Evolutionary conservation across 2,797 vertebrate species (phyloP).

Genomic region (Pangasius sanitwongsei): DNA sequence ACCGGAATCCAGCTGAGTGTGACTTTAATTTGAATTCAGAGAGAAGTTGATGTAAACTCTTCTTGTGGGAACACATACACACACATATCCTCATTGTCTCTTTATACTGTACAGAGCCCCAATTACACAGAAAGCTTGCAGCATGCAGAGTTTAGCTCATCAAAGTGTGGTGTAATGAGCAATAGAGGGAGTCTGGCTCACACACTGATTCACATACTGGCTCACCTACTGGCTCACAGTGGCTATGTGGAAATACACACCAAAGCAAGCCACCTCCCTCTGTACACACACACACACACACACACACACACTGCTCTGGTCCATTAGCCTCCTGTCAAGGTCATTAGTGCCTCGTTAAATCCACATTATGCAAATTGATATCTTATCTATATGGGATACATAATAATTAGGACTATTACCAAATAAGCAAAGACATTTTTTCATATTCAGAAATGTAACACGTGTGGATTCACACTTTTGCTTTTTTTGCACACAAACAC

Average conservation of each 20-base stretch:
- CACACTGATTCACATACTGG: slow-evolving; percentile 45
- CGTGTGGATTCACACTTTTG: slow-evolving; percentile 11
- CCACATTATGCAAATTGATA: slow-evolving; percentile 78
- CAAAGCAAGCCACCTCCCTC: slow-evolving; percentile 54
- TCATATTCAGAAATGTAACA: slow-evolving; percentile 46
- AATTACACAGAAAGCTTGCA: slow-evolving; percentile 21
- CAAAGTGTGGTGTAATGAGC: slow-evolving; percentile 12
- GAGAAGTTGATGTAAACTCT: slow-evolving; percentile 29
- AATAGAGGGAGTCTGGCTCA: slow-evolving; percentile 33
- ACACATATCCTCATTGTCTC: neutral
- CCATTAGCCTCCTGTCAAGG: slow-evolving; percentile 76
- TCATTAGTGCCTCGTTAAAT: slow-evolving; percentile 80
- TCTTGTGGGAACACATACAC: slow-evolving; percentile 13
- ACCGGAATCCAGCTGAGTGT: slow-evolving; percentile 20
- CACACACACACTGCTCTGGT: slow-evolving; percentile 69
- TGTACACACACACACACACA: slow-evolving; percentile 22
- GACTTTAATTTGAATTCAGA: slow-evolving; percentile 39
- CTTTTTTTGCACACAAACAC: slow-evolving; percentile 15
- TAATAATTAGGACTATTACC: slow-evolving; percentile 64
- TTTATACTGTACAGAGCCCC: neutral
- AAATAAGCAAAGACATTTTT: slow-evolving; percentile 52
- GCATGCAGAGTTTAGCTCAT: slow-evolving; percentile 32
- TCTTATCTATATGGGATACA: slow-evolving; percentile 65
- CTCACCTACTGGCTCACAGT: slow-evolving; percentile 41
- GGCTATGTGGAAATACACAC: slow-evolving; percentile 29